Conservation (phyloP, 2,888 invertebrate species). For the Rhingia rostrata region DNA sequence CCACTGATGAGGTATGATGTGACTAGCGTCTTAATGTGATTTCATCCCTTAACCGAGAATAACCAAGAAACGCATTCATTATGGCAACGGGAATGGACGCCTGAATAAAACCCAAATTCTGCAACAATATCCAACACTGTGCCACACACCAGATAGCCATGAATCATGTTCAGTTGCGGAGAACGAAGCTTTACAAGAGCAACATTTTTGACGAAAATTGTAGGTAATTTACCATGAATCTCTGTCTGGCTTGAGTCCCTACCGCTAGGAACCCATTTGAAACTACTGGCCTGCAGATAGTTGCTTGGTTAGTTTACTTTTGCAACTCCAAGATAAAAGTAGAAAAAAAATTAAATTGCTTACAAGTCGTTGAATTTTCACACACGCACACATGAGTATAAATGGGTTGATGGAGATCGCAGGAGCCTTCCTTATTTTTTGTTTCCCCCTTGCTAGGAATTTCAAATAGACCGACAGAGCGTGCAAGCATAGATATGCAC, state of each 20-base stretch:
- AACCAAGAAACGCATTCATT: conserved; percentile 64
- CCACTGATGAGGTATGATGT: conserved; percentile 27
- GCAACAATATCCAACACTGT: background rate
- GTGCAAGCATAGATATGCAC: conserved; percentile 36
- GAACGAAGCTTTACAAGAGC: conserved; percentile 39
- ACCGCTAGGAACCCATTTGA: conserved; percentile 49
- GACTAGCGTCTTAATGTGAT: conserved; percentile 56
- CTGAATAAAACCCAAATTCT: background rate
- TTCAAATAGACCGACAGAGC: conserved; percentile 40
- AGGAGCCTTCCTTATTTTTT: conserved; percentile 16
- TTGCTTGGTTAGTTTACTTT: conserved; percentile 50
- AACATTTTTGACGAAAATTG: conserved; percentile 64
- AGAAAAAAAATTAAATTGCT: conserved; percentile 26
- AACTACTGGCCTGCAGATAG: conserved; percentile 46
- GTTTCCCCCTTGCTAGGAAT: conserved; percentile 24
- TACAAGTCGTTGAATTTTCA: conserved; percentile 36
- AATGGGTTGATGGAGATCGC: conserved; percentile 5
- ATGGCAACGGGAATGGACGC: background rate
- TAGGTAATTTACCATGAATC: conserved; percentile 67
- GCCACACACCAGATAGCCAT: conserved; percentile 8
- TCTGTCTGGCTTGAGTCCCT: conserved; percentile 40
- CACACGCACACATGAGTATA: conserved; percentile 11
- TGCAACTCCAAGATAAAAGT: conserved; percentile 19
- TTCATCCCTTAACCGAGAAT: conserved; percentile 57
- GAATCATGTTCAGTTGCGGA: conserved; percentile 12